Base-by-base conservation (phyloP, 2,113 vertebrate species). In the Pelmatolapia mariae region DNA sequence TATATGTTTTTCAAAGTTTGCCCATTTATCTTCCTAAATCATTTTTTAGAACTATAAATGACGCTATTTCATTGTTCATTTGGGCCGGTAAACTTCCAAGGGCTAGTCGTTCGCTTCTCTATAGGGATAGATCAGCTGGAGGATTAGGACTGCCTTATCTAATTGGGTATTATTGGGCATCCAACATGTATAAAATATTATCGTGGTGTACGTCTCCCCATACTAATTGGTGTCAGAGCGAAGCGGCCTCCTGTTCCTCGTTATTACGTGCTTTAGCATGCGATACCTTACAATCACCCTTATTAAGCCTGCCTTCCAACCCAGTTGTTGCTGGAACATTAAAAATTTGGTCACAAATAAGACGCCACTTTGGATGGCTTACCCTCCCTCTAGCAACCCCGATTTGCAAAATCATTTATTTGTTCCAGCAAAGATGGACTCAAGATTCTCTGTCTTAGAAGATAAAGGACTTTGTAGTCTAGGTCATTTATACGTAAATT, bases 71-170 rank as follows among this genome's bases (percentile, higher is more conserved):
- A 59, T 59, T 59, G 56, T 31, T 59, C 26, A 29, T 59, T 59
- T 59, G 13, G 15, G 0, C 13, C 8, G 0, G 56, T 16, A 59
- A 59, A 59, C 26, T 5, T 6, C 1, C 26, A 16, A 59, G 26
- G 0, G 3, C 56, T 29, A 59, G 26, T 29, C 13, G 3, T 59
- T 59, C 1, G 1, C 56, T 59, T 59, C 56, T 59, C 56, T 59
- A 59, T 59, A 59, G 26, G 15, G 56, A 59, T 59, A 59, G 56
- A 59, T 59, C 56, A 59, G 56, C 26, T 59, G 54, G 12, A 5
- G 54, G 22, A 57, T 57, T 29, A 57, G 13, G 54, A 57, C 7
- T 57, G 54, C 12, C 54, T 8, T 15, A 57, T 57, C 24, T 29
- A 57, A 57, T 57, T 57, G 54, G 24, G 24, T 57, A 26, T 15